Conservation (phyloP, 2,888 invertebrate species). For the Deilephila porcellus region DNA sequence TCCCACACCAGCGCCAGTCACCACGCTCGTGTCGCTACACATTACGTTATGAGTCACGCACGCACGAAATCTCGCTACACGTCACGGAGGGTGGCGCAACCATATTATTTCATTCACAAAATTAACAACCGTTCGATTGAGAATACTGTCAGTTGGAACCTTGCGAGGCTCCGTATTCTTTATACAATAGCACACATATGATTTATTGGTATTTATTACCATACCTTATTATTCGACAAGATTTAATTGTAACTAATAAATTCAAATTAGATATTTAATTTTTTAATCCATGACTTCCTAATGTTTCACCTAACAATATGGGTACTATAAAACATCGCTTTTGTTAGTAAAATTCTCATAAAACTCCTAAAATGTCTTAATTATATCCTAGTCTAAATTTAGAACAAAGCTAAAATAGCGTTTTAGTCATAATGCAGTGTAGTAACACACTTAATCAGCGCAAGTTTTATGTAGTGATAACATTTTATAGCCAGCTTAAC, state of each 20-base stretch:
- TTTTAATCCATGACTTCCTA: neutral
- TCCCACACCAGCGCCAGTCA: conserved; percentile 25
- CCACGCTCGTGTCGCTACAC: conserved; percentile 40
- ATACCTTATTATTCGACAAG: too few species aligned
- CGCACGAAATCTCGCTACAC: conserved; percentile 27
- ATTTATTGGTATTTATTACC: too few species aligned
- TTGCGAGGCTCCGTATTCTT: neutral
- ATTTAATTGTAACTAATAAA: too few species aligned
- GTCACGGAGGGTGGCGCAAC: conserved; percentile 11
- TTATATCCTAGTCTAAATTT: neutral
- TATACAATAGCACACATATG: too few species aligned
- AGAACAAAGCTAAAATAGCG: conserved; percentile 25
- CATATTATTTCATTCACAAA: conserved; percentile 27
- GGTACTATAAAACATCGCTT: neutral
- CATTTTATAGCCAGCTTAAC: conserved; percentile 66
- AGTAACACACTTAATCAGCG: conserved; percentile 47
- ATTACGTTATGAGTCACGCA: conserved; percentile 33
- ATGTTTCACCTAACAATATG: neutral
- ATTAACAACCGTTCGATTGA: conserved; percentile 10
- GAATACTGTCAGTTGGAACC: neutral
- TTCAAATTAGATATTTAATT: too few species aligned
- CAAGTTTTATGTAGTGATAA: conserved; percentile 63
- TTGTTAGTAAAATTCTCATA: neutral
- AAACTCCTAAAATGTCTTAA: neutral
- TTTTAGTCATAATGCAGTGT: conserved; percentile 39